Base-by-base conservation (phyloP, 2,797 vertebrate genomes). In the Gambusia yucatana region DNA sequence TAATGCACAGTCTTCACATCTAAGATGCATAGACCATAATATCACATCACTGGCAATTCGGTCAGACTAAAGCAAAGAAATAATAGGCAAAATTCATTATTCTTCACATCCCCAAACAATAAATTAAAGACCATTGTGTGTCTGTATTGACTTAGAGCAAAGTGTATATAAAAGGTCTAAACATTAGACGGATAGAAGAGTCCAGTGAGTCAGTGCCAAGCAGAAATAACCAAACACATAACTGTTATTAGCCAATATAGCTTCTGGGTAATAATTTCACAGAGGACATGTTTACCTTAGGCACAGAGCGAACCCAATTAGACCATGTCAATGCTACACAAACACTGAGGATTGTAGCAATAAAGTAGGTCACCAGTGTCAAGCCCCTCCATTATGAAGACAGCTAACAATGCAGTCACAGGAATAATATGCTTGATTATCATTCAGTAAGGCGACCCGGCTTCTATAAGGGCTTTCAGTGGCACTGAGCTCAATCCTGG, bases 191-290 rank as follows among this genome's bases (percentile, higher is more conserved):
- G 55, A 46, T 46, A 70, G 39, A 77, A 61, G 43, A 78, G 77
- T 70, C 75, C 55, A 79, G 55, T 67, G 75, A 73, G 76, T 84
- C 57, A 69, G 22, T 69, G 72, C 67, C 50, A 69, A 73, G 77
- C n/a, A 73, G 69, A 67, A 71, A 77, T 57, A 84, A 85, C 72
- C 55, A 78, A 86, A 87, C 81, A 86, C 30, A 85, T 88, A 82
- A 89, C 81, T 84, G 86, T 86, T 89, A 89, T 90, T 87, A 90
- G 79, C 87, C 82, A 84, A 82, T 88, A 86, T 65, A 77, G 65
- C 65, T 87, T 73, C 52, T 46, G 52, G 75, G 81, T 85, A 87
- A 90, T 88, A 82, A 88, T 72, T 90, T 75, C 76, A 76, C 65
- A 76, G 70, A 75, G 72, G 79, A 89, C 77, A 79, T 84, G 87